phyloP scores from a whole-genome alignment of 2,113 vertebrate species.

The Indicator indicator region DNA sequence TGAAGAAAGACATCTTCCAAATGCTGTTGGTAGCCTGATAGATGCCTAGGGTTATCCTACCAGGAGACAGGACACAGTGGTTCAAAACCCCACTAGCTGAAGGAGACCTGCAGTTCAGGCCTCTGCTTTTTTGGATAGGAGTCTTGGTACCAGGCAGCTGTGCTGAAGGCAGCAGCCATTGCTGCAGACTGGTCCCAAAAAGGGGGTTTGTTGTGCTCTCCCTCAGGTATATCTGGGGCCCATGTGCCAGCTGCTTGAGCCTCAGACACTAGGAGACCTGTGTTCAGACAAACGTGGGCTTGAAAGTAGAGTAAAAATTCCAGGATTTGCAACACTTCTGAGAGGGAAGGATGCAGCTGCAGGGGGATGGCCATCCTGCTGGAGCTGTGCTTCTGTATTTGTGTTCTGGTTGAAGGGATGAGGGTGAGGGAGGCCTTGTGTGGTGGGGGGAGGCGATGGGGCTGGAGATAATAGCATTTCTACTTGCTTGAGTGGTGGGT shows the following conservation, averaged over 20 bases:
- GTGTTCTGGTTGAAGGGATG: not conserved
- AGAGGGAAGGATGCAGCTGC: not conserved
- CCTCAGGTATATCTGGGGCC: not conserved
- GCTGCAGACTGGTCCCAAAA: fast-evolving
- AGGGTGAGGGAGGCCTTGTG: not conserved
- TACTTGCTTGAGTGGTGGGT: not conserved
- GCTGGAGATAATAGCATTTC: not conserved
- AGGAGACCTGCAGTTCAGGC: not conserved
- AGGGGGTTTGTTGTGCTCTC: not conserved
- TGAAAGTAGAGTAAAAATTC: not conserved
- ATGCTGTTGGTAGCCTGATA: not conserved
- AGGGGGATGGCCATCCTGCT: not conserved
- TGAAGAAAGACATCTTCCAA: not conserved
- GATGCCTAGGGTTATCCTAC: not conserved
- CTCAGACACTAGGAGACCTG: not conserved
- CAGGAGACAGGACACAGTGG: not conserved
- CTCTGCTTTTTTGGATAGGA: not conserved
- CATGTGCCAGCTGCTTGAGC: not conserved
- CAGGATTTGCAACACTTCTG: not conserved
- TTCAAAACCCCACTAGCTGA: not conserved
- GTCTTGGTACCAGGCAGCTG: not conserved
- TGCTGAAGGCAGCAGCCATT: not conserved
- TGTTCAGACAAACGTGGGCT: not conserved
- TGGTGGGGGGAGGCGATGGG: not conserved
- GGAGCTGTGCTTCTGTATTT: not conserved